Percentiles rank a stretch among this genome's conserved stretches.
Evolutionary conservation across 2,888 invertebrate genomes (phyloP).

Genomic region (Nemurella pictetii): DNA sequence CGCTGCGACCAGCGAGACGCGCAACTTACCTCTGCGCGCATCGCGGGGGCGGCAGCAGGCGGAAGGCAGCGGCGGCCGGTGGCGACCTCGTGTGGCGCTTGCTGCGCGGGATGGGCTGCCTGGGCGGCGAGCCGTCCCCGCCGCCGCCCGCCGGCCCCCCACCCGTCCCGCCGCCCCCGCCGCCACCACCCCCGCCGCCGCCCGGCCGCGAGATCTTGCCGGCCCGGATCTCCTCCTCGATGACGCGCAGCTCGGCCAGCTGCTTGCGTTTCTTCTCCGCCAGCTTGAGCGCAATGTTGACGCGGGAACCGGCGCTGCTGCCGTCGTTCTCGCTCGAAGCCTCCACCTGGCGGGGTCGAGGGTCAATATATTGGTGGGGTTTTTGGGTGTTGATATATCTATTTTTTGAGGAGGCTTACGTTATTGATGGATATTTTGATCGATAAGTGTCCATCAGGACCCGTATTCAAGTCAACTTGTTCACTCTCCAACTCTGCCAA

Average conservation of each 20-base stretch:
- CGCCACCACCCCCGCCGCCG: constrained; percentile 31
- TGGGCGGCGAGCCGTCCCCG: constrained; percentile 47
- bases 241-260: constrained; percentile 76
- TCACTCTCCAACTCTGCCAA: too few relatives aligned
- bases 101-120: constrained; percentile 70
- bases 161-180: constrained; percentile 35
- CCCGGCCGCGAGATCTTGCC: constrained; percentile 61
- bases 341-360: constrained; percentile 55
- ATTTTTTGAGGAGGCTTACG: too few relatives aligned
- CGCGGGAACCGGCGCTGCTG: constrained; percentile 70
- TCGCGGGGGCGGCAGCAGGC: constrained; percentile 46
- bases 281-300: constrained; percentile 83
- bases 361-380: background rate
- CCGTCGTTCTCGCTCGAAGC: constrained; percentile 78
- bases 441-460: too few relatives aligned
- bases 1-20: constrained; percentile 78
- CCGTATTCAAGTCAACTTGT: too few relatives aligned
- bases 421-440: too few relatives aligned
- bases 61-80: constrained; percentile 45
- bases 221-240: constrained; percentile 85
- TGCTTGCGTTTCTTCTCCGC: constrained; percentile 89
- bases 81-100: constrained; percentile 62
- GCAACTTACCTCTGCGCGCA: constrained; percentile 63
- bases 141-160: constrained; percentile 33
- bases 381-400: too few relatives aligned